These are phyloP conservation scores for Pedetes capensis DNA, from an alignment of 2,113 vertebrate genomes.

Conservation along the genomic window DNA sequence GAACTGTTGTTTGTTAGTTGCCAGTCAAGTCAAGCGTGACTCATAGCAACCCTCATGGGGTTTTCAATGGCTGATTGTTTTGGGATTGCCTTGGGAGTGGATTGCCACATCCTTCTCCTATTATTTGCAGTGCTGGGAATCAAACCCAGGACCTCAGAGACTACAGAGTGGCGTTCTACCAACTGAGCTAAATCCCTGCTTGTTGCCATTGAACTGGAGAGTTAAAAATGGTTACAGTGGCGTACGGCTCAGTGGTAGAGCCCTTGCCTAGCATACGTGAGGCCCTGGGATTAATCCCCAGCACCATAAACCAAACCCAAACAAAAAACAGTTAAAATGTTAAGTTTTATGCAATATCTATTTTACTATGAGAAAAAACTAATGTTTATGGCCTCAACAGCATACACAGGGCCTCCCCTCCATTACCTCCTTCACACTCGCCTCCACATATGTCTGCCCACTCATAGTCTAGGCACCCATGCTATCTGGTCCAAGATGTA, in stretches of 20 bases:
- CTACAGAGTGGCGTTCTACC: too few species aligned
- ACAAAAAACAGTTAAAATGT: not conserved
- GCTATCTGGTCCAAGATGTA: not conserved
- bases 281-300: not conserved
- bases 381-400: not conserved
- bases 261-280: not conserved
- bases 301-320: not conserved
- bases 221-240: not conserved
- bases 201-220: not conserved
- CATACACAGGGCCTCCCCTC: not conserved
- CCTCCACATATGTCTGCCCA: fast-evolving
- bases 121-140: too few species aligned
- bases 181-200: too few species aligned
- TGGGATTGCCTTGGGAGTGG: too few species aligned
- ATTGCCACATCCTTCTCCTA: too few species aligned
- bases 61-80: too few species aligned
- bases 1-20: too few species aligned
- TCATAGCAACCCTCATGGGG: too few species aligned
- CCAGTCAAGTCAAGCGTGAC: too few species aligned
- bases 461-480: not conserved
- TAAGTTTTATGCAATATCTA: not conserved
- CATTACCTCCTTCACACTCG: too few species aligned
- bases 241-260: not conserved
- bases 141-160: too few species aligned
- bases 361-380: not conserved